These are phyloP conservation scores for Sinotaia quadrata DNA, from an alignment of 2,888 invertebrate species.

Conservation along the genomic window DNA sequence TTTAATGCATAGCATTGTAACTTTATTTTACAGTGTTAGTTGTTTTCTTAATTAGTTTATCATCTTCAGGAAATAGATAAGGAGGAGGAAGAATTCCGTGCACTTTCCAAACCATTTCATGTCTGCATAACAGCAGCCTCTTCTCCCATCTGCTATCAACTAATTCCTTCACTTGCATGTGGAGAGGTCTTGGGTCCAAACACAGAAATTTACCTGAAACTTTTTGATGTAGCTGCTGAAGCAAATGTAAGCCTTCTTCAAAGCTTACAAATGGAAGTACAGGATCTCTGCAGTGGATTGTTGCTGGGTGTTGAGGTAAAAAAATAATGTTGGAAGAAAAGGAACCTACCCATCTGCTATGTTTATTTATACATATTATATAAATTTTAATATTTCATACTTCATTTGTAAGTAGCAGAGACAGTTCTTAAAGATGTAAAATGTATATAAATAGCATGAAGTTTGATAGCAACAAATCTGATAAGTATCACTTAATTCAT, in stretches of 20 bases:
- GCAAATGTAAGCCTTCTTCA: constrained; percentile 45
- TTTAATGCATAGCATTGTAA: too few species aligned
- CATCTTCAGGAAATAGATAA: constrained; percentile 50
- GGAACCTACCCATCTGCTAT: not conserved
- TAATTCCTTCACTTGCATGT: constrained; percentile 33
- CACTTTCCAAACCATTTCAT: constrained; percentile 58
- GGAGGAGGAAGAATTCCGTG: constrained; percentile 54
- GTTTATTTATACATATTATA: not conserved
- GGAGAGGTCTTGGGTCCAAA: constrained; percentile 64
- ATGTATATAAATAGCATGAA: too few species aligned
- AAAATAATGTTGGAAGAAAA: not conserved
- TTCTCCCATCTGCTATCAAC: constrained; percentile 55
- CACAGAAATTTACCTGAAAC: constrained; percentile 59
- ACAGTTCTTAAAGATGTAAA: not conserved
- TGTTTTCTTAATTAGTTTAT: too few species aligned
- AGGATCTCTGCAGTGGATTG: constrained; percentile 60
- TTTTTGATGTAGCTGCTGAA: constrained; percentile 41
- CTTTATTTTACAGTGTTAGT: too few species aligned
- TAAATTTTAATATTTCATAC: not conserved
- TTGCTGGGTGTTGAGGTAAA: constrained; percentile 50
- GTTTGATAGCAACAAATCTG: too few species aligned
- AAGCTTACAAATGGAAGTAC: constrained; percentile 65
- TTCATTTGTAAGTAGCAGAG: not conserved
- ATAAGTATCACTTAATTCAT: too few species aligned
- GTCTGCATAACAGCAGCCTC: constrained; percentile 68